These are phyloP conservation scores for Parnassius smintheus DNA, from an alignment of 2,888 invertebrate species.

Conservation along the genomic window DNA sequence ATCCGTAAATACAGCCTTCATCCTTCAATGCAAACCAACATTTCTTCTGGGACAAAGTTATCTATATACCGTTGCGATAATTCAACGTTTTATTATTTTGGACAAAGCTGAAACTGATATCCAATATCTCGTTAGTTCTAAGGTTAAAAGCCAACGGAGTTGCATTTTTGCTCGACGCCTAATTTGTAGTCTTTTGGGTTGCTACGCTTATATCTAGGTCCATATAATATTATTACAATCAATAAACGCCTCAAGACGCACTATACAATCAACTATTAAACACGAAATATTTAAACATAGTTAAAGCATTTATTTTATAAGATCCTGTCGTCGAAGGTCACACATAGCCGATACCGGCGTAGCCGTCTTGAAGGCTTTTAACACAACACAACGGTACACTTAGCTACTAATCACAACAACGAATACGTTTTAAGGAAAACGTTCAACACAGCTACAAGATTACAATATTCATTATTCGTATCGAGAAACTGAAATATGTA, in stretches of 20 bases:
- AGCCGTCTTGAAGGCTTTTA: constrained; percentile 78
- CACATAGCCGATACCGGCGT: constrained; percentile 53
- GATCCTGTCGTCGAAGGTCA: constrained; percentile 28
- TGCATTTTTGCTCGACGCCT: neutral
- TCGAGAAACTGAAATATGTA: constrained; percentile 1
- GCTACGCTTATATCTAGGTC: constrained; percentile 15
- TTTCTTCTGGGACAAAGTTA: neutral
- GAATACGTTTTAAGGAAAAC: constrained; percentile 40
- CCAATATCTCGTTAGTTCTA: too few relatives aligned
- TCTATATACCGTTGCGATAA: neutral
- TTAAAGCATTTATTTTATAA: constrained; percentile 76
- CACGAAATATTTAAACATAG: constrained; percentile 75
- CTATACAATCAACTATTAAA: constrained; percentile 69
- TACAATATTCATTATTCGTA: constrained; percentile 22
- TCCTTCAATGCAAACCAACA: constrained; percentile 24
- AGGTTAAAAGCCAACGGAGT: neutral
- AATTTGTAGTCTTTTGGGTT: neutral
- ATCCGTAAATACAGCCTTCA: constrained; percentile 70
- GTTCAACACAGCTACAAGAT: constrained; percentile 36
- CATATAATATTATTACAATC: constrained; percentile 9
- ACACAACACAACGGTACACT: constrained; percentile 51
- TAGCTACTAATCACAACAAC: constrained; percentile 75
- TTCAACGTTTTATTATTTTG: neutral
- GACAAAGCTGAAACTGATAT: too few relatives aligned
- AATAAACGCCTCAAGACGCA: constrained; percentile 12